Base-by-base conservation (phyloP, 2,888 invertebrate genomes). In the Orchestes rusci region DNA sequence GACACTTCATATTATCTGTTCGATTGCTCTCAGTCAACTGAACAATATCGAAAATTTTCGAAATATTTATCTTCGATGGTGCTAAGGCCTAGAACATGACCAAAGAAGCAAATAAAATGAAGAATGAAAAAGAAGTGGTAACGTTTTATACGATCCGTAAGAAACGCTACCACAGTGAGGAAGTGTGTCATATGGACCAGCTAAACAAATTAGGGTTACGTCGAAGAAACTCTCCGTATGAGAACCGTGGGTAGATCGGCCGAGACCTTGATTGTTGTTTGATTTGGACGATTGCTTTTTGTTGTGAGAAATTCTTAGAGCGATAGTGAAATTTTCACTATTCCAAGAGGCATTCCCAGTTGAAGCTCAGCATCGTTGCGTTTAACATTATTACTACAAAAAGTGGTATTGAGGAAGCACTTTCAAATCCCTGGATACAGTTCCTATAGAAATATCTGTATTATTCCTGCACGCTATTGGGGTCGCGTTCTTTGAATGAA, bases 151-250 rank as follows among this genome's bases (percentile, higher is more conserved):
- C 64, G 62, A 61, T 59, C 34, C 27, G 35, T 52, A 50, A 43
- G 49, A 53, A 48, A 52, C 50, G 53, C 51, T 50, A 51, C 53
- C 45, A 32, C 43, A 47, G 50, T 46, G 30, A 47, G 62, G 62
- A 64, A 67, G 66, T 67, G 56, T 67, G 67, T 66, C 67, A 40
- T 59, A 63, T 66, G 65, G 67, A 67, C 67, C 66, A 65, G 68
- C 64, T 65, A 53, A 55, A 56, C 54, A 65, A 66, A 67, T 61
- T 65, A 65, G 66, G 66, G 66, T 67, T 65, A 67, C 18, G 37
- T 13, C 23, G 30, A 44, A 44, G 42, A 38, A 40, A 39, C 19
- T 38, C 38, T 30, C 20, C 34, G 27, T 13, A 32, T 27, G 18
- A 35, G 43, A 43, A 43, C 12, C 39, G 20, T 13, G 18, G 4